Evolutionary conservation across 2,797 vertebrate genomes (phyloP).

Genomic region (Gallinago solitaria): DNA sequence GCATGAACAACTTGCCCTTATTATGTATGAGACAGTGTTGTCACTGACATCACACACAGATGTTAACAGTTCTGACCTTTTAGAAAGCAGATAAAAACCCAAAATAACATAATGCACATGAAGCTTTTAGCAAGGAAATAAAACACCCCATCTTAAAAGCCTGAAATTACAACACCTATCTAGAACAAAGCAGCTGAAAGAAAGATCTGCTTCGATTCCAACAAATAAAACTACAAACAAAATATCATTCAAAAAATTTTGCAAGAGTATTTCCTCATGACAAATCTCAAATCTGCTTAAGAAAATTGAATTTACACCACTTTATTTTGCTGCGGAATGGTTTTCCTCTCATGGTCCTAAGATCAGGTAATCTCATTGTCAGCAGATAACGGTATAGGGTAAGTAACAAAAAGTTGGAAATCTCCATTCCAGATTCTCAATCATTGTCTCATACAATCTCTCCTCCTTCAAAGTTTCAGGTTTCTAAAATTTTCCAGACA

Average conservation of each 20-base stretch:
- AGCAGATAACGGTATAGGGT: not conserved
- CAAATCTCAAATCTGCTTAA: not conserved
- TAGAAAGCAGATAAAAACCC: not conserved
- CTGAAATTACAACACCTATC: not conserved
- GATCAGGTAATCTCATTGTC: not conserved
- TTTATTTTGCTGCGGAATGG: not conserved
- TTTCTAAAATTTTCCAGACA: not conserved
- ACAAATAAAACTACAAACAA: not conserved
- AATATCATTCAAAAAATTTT: not conserved
- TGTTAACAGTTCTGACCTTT: not conserved
- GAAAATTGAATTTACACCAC: not conserved
- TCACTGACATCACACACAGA: not conserved
- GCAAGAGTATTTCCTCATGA: not conserved
- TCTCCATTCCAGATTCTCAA: not conserved
- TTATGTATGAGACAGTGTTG: not conserved
- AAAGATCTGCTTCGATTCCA: not conserved
- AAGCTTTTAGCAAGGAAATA: not conserved
- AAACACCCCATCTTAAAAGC: not conserved
- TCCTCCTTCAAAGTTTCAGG: not conserved
- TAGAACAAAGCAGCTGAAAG: not conserved
- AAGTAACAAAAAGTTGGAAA: not conserved
- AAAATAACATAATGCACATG: not conserved
- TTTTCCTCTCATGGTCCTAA: not conserved
- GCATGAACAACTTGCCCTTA: not conserved
- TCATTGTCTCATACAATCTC: not conserved